A percentile compares a stretch with the other conserved stretches of the same genome.
These are phyloP conservation scores for Cataglyphis cursor DNA, from an alignment of 2,888 invertebrate species.

Conservation along the genomic window DNA sequence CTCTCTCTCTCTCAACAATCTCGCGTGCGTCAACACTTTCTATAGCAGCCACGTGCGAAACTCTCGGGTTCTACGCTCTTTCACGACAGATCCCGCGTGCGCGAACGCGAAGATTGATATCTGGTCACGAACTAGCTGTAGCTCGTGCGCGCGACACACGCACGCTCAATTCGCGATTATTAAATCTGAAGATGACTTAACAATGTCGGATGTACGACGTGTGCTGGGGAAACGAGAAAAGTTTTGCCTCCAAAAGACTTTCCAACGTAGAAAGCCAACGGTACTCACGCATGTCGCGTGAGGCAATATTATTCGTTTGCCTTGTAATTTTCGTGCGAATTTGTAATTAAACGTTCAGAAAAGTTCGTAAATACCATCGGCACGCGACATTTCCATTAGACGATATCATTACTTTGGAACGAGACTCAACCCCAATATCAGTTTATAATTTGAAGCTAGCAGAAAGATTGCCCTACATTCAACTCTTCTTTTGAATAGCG, in stretches of 20 bases:
- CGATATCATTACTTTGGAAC: conserved; percentile 23
- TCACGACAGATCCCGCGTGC: conserved; percentile 67
- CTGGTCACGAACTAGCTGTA: conserved; percentile 56
- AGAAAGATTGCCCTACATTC: conserved; percentile 12
- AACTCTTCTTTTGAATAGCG: neutral
- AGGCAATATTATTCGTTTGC: neutral
- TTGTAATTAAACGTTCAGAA: conserved; percentile 35
- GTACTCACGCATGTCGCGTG: neutral
- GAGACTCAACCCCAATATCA: conserved; percentile 8
- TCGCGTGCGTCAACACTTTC: conserved; percentile 63
- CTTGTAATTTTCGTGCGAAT: conserved; percentile 13
- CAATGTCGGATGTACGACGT: neutral
- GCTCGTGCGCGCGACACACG: conserved; percentile 50
- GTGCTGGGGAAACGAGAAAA: neutral
- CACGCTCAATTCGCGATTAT: conserved; percentile 66
- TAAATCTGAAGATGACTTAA: conserved; percentile 65
- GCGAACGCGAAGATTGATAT: conserved; percentile 54
- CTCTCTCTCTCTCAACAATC: conserved; percentile 49
- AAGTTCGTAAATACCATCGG: conserved; percentile 15
- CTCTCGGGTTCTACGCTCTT: conserved; percentile 55
- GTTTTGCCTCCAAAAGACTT: neutral
- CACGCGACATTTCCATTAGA: conserved; percentile 44
- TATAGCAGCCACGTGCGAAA: conserved; percentile 62
- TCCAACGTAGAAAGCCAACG: neutral
- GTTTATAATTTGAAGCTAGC: conserved; percentile 7